These are phyloP conservation scores for Myocastor coypus DNA, from an alignment of 2,113 vertebrate genomes.

Conservation along the genomic window DNA sequence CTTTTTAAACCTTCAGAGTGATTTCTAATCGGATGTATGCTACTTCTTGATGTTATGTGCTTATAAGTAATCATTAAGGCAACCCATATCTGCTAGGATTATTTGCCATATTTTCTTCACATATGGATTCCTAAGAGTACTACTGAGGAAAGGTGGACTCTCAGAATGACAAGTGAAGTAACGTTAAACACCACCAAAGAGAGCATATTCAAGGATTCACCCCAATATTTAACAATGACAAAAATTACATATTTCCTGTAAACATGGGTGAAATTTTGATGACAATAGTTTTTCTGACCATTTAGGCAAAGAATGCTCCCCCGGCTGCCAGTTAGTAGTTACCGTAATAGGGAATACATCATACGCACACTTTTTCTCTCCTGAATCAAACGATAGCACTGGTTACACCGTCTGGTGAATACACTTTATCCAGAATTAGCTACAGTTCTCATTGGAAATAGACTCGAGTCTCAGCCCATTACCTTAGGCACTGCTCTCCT, in stretches of 20 bases:
- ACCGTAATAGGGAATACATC: not conserved
- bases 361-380: not conserved
- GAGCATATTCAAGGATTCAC: not conserved
- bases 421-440: not conserved
- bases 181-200: not conserved
- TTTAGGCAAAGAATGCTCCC: constrained; percentile 3
- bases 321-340: not conserved
- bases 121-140: not conserved
- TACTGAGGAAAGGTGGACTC: not conserved
- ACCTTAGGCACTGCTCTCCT: constrained; percentile 20
- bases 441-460: constrained; percentile 45
- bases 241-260: constrained; percentile 26
- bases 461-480: constrained; percentile 48
- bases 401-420: not conserved
- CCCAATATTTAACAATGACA: not conserved
- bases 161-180: not conserved
- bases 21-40: not conserved
- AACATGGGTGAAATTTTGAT: not conserved
- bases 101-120: not conserved
- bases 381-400: not conserved
- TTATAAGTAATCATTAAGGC: not conserved
- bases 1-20: not conserved
- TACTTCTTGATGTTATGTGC: not conserved
- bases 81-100: not conserved
- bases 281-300: not conserved